Conservation (phyloP, 2,113 vertebrate genomes). For the Podilymbus podiceps region DNA sequence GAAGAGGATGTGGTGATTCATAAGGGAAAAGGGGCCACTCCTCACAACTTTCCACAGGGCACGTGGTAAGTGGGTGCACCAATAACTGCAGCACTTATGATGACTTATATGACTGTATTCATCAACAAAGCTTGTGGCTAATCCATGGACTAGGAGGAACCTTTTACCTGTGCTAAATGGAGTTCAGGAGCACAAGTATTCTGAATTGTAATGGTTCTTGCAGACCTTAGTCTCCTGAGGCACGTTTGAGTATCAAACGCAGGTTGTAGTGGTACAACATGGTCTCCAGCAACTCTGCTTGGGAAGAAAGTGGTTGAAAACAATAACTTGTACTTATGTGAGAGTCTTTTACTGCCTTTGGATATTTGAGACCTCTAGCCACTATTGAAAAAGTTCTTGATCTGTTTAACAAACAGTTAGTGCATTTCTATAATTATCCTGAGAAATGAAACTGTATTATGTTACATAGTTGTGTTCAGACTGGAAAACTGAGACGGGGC, state of each 20-base stretch:
- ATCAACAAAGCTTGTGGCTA: neutral
- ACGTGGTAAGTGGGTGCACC: too few species aligned
- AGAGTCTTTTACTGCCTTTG: neutral
- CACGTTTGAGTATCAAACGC: accelerated
- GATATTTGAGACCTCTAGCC: neutral
- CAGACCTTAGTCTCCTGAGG: neutral
- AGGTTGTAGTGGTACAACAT: neutral
- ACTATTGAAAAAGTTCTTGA: neutral
- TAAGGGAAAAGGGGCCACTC: neutral
- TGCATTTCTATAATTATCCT: neutral
- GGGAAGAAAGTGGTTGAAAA: neutral
- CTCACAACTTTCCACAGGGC: neutral
- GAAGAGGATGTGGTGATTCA: neutral
- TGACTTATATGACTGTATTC: too few species aligned
- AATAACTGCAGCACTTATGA: neutral
- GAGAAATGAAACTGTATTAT: neutral
- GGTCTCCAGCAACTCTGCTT: neutral
- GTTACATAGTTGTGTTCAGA: neutral
- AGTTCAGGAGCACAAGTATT: neutral
- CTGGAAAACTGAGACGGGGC: neutral
- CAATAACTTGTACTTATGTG: neutral
- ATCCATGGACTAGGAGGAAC: accelerated
- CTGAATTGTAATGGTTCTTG: neutral
- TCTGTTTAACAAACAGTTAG: neutral
- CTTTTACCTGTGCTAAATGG: neutral